Evolutionary conservation across 2,113 vertebrate species (phyloP), one percentile per base, ranked within the genome.

Genomic region (Sterrhoptilus dennistouni): DNA sequence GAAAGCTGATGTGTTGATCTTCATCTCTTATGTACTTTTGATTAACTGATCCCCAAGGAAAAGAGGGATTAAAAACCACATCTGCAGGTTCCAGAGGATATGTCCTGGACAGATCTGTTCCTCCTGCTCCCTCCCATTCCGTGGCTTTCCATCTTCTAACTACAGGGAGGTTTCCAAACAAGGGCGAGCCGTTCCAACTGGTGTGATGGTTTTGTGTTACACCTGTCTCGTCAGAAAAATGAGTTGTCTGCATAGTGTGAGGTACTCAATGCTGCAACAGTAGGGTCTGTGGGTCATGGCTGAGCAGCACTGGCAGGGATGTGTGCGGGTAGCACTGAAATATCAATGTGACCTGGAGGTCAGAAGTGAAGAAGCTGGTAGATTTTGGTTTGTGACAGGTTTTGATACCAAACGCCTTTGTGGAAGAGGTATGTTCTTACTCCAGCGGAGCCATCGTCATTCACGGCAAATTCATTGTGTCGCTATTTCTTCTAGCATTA

Each of bases 1-100:
- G 69, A 95, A 93, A 88, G 68, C 71, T 81, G 44, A 36, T 53
- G 64, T 86, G 68, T 83, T 88, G 64, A 59, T 90, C 88, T 94
- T 65, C 17, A 52, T 77, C 50, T 88, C 68, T 74, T 80, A 52
- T 0, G 1, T 90, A 56, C 52, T 91, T 90, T 90, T 66, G 50
- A 94, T 92, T 92, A 80, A 80, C 52, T 81, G 64, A 77, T 87
- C 79, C 35, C 76, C 24, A 64, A 56, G 71, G 79, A 91, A 83
- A 93, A 82, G 18, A 83, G 8, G 42, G 50, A 87, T 70, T 93
- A 80, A 94, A 92, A 90, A 4, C 1, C 17, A 42, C 53, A 77
- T 74, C 50, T 90, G 64, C 42, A 76, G 45, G 27, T 44, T 91
- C 19, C 45, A 44, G 63, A 72, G 38, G 50, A 54, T 83, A 44